Base-by-base conservation (phyloP, 2,113 vertebrate species). In the Leucoraja erinaceus region DNA sequence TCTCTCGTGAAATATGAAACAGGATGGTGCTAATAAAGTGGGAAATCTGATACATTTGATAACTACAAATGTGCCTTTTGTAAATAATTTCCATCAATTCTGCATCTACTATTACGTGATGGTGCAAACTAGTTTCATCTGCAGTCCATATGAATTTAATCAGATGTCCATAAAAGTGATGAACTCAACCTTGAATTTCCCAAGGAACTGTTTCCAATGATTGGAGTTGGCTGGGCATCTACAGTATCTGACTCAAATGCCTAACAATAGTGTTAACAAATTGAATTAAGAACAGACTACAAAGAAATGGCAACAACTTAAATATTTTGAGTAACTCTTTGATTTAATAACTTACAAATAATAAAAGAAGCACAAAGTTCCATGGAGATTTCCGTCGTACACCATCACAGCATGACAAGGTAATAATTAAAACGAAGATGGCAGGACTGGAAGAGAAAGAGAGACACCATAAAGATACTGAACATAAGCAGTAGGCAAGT, bases 281-380 rank as follows among this genome's bases (percentile, higher is more conserved):
- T 11, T 63, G 56, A 5, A 31, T n/a, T 18, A 31, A 31, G 70
- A 70, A 47, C 4, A 31, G 86, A 33, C 61, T 33, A 20, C 63
- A 72, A 18, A 66, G 11, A 63, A 74, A 28, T 70, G 25, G 38
- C 18, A 91, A 38, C 22, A 72, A 12, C 11, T 38, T 0, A 3
- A 74, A 18, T 47, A 90, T 2, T 28, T 2, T 25, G 38, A 91
- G 20, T 91, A 91, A 91, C 22, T 91, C 47, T 38, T 54, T 47
- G 9, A 22, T 54, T 25, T 22, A 72, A 91, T 72, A 54, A 98
- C 97, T 97, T 96, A 98, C 97, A 96, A 98, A 98, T 81, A 98
- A 33, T 68, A 94, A 94, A 93, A 98, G 96, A 90, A 97, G 95
- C 56, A 98, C 95, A 94, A 97, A 98, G 95, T 98, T 98, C 25